phyloP scores from a whole-genome alignment of 1,140 invertebrate genomes.

The Philotrypesis tridentata region DNA sequence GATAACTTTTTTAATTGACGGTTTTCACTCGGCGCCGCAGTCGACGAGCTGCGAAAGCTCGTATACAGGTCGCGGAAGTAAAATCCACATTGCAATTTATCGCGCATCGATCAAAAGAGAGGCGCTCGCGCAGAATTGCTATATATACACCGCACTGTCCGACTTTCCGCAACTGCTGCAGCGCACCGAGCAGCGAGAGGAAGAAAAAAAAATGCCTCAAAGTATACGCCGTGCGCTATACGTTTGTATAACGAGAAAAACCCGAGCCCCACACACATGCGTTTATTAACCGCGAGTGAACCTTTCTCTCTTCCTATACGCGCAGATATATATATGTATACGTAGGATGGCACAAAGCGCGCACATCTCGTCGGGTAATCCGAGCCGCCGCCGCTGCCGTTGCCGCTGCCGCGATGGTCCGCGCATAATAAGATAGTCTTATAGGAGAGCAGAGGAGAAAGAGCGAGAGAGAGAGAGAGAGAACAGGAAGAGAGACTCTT shows the following conservation, averaged over 20 bases:
- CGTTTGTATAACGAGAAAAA: not conserved
- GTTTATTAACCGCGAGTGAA: constrained; percentile 24
- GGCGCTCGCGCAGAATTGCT: too few relatives aligned
- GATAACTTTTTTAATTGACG: too few relatives aligned
- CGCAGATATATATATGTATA: constrained; percentile 1
- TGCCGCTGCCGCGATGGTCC: constrained; percentile 35
- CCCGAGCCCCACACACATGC: not conserved
- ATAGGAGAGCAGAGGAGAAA: constrained; percentile 57
- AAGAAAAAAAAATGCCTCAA: too few relatives aligned
- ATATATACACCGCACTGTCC: too few relatives aligned
- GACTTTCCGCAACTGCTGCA: too few relatives aligned
- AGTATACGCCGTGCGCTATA: not conserved
- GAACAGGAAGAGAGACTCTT: not conserved
- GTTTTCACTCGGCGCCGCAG: too few relatives aligned
- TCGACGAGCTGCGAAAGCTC: too few relatives aligned
- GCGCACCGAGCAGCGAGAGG: too few relatives aligned
- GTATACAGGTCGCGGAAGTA: too few relatives aligned
- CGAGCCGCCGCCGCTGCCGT: not conserved
- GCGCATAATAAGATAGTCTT: constrained; percentile 52
- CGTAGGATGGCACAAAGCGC: not conserved
- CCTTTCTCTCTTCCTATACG: not conserved
- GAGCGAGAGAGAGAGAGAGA: not conserved
- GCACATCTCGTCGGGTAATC: constrained; percentile 27
- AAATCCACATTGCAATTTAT: too few relatives aligned
- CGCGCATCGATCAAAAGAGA: too few relatives aligned